phyloP scores from a whole-genome alignment of 2,888 invertebrate genomes.

The Drosophila antonietae region DNA sequence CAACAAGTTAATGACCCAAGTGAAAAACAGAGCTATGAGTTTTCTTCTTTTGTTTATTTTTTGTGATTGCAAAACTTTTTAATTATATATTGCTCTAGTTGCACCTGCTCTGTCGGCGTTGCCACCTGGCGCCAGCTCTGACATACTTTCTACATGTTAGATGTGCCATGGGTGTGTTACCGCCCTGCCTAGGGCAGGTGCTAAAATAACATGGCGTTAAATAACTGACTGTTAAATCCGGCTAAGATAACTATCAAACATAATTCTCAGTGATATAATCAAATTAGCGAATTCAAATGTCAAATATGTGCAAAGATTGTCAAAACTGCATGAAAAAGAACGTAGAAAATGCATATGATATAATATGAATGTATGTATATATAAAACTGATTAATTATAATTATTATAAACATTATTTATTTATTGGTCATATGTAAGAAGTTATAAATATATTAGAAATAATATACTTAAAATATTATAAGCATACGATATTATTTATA shows the following conservation, averaged over 20 bases:
- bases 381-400: too few species aligned
- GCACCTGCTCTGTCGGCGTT: slow-evolving; percentile 7
- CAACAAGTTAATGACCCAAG: background rate
- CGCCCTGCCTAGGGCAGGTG: background rate
- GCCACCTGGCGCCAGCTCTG: slow-evolving; percentile 32
- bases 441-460: too few species aligned
- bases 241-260: slow-evolving; percentile 6
- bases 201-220: slow-evolving; percentile 15
- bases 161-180: slow-evolving; percentile 39
- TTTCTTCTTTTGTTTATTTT: slow-evolving; percentile 5
- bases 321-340: slow-evolving; percentile 3
- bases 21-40: background rate
- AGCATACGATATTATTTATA: too few species aligned
- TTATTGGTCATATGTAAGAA: too few species aligned
- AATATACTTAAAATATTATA: too few species aligned
- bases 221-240: slow-evolving; percentile 19
- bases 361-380: background rate
- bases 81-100: slow-evolving; percentile 16
- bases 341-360: background rate
- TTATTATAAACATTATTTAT: too few species aligned
- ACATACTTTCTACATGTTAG: slow-evolving; percentile 32
- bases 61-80: slow-evolving; percentile 30
- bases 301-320: background rate
- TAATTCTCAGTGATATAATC: slow-evolving; percentile 12
- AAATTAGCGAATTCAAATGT: slow-evolving; percentile 20